phyloP scores from a whole-genome alignment of 2,113 vertebrate genomes.

The Zosterops pallidus region DNA sequence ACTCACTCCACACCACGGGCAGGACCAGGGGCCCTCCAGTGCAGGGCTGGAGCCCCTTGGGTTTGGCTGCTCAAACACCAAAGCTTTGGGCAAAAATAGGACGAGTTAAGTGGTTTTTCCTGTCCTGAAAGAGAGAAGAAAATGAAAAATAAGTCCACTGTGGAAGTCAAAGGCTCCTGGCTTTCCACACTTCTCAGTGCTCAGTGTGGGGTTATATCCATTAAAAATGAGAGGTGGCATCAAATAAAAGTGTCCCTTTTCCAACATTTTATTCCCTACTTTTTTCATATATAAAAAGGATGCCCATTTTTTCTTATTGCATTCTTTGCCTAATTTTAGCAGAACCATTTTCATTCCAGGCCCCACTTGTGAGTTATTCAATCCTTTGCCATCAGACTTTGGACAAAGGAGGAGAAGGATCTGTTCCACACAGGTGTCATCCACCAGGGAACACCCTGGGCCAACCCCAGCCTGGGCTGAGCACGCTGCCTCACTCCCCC shows the following conservation, averaged over 20 bases:
- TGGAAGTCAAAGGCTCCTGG: not conserved
- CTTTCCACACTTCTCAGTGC: not conserved
- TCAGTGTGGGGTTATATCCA: not conserved
- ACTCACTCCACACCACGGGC: not conserved
- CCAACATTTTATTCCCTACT: not conserved
- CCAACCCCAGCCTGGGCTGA: not conserved
- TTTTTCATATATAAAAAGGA: not conserved
- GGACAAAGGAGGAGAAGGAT: not conserved
- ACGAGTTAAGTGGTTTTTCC: not conserved
- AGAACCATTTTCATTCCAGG: not conserved
- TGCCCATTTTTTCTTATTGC: not conserved
- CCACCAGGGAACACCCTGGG: not conserved
- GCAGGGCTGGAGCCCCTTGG: not conserved
- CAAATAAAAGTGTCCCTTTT: not conserved
- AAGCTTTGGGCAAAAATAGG: not conserved
- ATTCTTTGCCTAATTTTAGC: not conserved
- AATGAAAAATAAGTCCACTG: not conserved
- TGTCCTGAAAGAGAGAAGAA: not conserved
- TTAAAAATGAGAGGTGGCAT: not conserved
- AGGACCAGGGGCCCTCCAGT: not conserved
- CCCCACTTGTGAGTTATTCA: not conserved
- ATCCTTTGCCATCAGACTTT: not conserved
- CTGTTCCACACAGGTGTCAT: not conserved
- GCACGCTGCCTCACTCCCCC: not conserved
- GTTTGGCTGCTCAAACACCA: not conserved